Evolutionary conservation across 2,113 vertebrate species (phyloP), one percentile per base, ranked within the genome.

Genomic region (Perca fluviatilis): DNA sequence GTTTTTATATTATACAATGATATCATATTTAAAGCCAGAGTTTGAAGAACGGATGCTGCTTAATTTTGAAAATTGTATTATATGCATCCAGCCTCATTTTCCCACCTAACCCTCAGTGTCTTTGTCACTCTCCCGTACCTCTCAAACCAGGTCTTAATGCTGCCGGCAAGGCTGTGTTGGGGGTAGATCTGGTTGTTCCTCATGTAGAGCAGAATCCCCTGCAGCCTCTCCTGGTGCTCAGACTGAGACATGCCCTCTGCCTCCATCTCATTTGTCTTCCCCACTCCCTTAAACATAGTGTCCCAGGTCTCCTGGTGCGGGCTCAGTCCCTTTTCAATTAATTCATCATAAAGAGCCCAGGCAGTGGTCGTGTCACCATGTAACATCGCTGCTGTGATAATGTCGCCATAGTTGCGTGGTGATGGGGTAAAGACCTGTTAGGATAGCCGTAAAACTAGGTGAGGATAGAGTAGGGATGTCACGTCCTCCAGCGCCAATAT

Each of bases 111-210:
- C 49, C 5, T 57, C 13, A 21, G 6, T 12, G 19, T 57, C 4
- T 54, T 13, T 25, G 14, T 50, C 16, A 3, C 0, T 3, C 3
- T 62, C 63, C 74, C 10, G 91, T 96, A 99, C 98, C 98, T 97
- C 91, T 99, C 97, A 95, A 99, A 99, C 97, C 97, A 99, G 0
- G 93, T 88, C 85, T 96, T 97, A 93, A 99, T 97, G 91, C 90
- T 96, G 76, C 63, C n/a, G 83, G 95, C 93, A 80, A 99, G 89
- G 19, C 79, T 84, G 82, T 94, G 90, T 23, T 95, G 92, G 50
- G 98, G 98, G 90, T 98, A 98, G 49, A 97, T 88, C 66, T 97
- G 96, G 92, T 98, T 97, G 56, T 97, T 93, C 93, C 97, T 95
- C 94, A 99, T 95, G 91, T 96, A 93, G 0, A 89, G 90, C 63